A percentile compares a stretch with the other conserved stretches of the same genome.
These are phyloP conservation scores for Nyleta sp. DNA, from an alignment of 2,888 invertebrate genomes.

Conservation along the genomic window DNA sequence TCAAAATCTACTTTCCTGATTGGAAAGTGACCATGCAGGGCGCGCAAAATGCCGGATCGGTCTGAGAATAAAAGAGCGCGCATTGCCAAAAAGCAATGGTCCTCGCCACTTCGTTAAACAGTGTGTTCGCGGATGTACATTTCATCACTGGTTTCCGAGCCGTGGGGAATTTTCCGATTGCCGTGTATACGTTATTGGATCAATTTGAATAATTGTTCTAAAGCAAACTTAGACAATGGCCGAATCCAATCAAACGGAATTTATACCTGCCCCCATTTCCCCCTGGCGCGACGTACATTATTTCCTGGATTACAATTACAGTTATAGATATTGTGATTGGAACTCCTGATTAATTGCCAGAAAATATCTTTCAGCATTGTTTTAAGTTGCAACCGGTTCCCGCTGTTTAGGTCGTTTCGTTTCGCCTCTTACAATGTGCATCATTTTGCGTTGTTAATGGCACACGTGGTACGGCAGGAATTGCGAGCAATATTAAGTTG, in stretches of 20 bases:
- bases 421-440: conserved; percentile 33
- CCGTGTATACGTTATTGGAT: conserved; percentile 57
- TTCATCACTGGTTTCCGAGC: conserved; percentile 49
- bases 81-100: conserved; percentile 6
- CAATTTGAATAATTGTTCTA: conserved; percentile 64
- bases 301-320: conserved; percentile 51
- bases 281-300: conserved; percentile 29
- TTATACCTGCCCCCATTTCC: conserved; percentile 42
- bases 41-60: too few species aligned
- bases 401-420: conserved; percentile 42
- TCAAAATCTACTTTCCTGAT: too few species aligned
- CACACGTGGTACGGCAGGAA: background rate
- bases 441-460: conserved; percentile 33
- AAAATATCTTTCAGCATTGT: conserved; percentile 55
- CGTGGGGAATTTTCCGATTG: conserved; percentile 50
- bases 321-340: conserved; percentile 58
- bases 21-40: too few species aligned
- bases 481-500: background rate
- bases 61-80: background rate
- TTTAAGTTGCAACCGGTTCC: conserved; percentile 49
- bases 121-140: conserved; percentile 28
- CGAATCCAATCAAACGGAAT: conserved; percentile 62
- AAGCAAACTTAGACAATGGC: conserved; percentile 64
- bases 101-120: conserved; percentile 27
- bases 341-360: conserved; percentile 40